Evolutionary conservation across 2,113 vertebrate species (phyloP).

Genomic region (Piprites chloris): DNA sequence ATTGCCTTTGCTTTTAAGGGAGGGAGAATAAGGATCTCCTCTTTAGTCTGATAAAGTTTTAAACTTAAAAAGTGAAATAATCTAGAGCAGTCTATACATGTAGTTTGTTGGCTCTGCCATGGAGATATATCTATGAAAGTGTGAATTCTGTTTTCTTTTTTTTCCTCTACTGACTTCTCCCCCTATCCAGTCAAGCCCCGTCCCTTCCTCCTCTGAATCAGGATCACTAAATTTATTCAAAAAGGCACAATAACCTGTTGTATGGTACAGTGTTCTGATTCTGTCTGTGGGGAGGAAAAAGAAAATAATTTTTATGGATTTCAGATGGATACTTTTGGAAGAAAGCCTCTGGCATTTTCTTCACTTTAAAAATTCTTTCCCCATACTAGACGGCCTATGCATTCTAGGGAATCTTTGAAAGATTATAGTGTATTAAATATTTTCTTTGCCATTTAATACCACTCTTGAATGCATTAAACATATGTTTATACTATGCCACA

Average conservation of each 20-base stretch:
- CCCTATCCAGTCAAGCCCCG: background rate
- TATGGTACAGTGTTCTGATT: conserved; percentile 64
- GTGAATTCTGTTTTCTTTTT: conserved; percentile 33
- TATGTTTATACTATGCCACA: background rate
- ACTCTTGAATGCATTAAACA: conserved; percentile 31
- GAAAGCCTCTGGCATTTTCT: conserved; percentile 59
- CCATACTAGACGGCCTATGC: background rate
- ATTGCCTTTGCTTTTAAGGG: conserved; percentile 56
- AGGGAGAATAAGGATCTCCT: conserved; percentile 36
- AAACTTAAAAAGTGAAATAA: conserved; percentile 14
- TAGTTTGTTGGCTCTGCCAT: conserved; percentile 48
- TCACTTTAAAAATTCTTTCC: conserved; percentile 59
- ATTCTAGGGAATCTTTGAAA: conserved; percentile 47
- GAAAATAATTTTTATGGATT: conserved; percentile 52
- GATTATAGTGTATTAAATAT: conserved; percentile 29
- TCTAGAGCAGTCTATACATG: conserved; percentile 44
- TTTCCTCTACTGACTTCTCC: background rate
- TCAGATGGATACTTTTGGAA: conserved; percentile 49
- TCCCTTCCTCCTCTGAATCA: conserved; percentile 6
- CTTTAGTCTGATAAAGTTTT: conserved; percentile 60
- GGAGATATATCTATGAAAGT: conserved; percentile 44
- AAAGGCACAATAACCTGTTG: conserved; percentile 70
- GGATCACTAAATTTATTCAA: conserved; percentile 55
- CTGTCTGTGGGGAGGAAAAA: conserved; percentile 53
- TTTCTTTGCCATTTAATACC: conserved; percentile 44